Conservation (phyloP, 2,888 invertebrate genomes). For the Sicus ferrugineus region DNA sequence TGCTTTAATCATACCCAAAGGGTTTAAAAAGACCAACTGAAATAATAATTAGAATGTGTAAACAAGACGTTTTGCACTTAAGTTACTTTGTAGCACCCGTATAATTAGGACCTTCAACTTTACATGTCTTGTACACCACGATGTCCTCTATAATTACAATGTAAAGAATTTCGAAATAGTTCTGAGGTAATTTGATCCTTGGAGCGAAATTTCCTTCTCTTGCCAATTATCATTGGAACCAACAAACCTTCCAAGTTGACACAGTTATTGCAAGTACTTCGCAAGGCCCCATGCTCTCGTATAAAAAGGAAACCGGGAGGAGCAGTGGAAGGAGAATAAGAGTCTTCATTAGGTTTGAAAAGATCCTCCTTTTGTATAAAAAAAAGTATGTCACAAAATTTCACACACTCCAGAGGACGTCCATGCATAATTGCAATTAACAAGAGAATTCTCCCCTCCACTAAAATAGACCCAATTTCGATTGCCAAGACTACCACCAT, state of each 20-base stretch:
- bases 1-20: too few species aligned
- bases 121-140: too few species aligned
- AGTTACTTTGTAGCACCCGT: too few species aligned
- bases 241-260: constrained; percentile 14
- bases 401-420: constrained; percentile 27
- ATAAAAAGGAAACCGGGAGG: not conserved
- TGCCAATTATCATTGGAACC: not conserved
- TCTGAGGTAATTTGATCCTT: too few species aligned
- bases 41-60: too few species aligned
- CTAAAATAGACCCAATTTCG: constrained; percentile 14
- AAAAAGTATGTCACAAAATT: constrained; percentile 26
- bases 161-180: too few species aligned
- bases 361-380: not conserved
- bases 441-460: constrained; percentile 18
- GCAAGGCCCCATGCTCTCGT: not conserved
- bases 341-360: not conserved
- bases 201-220: too few species aligned
- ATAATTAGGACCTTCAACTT: too few species aligned
- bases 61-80: too few species aligned
- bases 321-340: not conserved
- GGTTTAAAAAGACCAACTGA: too few species aligned
- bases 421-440: constrained; percentile 34
- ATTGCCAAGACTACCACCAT: constrained; percentile 19
- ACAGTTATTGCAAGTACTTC: constrained; percentile 13
- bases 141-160: too few species aligned